These are phyloP conservation scores for Bursaphelenchus mucronatus DNA, from an alignment of 1,140 invertebrate species.

Conservation along the genomic window DNA sequence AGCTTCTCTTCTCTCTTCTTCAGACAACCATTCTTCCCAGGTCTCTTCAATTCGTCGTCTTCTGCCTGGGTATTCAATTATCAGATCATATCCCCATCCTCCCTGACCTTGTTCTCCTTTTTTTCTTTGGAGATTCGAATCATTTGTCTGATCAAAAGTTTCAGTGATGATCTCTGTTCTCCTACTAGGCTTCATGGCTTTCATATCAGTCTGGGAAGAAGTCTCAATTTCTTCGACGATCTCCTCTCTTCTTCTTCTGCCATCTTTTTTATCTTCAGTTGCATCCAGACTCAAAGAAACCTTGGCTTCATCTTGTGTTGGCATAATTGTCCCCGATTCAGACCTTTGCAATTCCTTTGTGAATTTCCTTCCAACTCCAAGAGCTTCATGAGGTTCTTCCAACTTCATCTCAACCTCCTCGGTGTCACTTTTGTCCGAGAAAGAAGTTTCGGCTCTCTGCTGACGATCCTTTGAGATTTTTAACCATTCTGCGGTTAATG, in stretches of 20 bases:
- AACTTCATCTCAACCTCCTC: conserved; percentile 4
- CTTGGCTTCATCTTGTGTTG: neutral
- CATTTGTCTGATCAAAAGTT: too few species aligned
- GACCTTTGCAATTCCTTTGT: neutral
- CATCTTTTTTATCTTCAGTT: too few species aligned
- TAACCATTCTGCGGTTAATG: neutral
- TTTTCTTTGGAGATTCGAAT: too few species aligned
- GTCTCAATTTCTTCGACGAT: too few species aligned
- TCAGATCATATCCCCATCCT: neutral
- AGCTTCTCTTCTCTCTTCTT: conserved; percentile 5
- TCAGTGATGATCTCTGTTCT: too few species aligned
- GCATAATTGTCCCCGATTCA: conserved; percentile 14
- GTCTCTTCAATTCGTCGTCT: neutral
- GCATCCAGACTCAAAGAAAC: neutral
- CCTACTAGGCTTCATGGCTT: too few species aligned
- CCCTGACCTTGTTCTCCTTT: too few species aligned
- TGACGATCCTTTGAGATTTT: conserved; percentile 1
- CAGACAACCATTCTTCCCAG: conserved; percentile 4
- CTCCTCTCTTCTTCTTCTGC: too few species aligned
- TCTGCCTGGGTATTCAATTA: neutral
- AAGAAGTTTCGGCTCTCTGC: neutral
- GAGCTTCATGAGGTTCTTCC: conserved; percentile 15
- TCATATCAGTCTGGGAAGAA: too few species aligned
- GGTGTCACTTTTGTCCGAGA: neutral
- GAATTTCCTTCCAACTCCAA: conserved; percentile 18